Base-by-base conservation (phyloP, 2,797 vertebrate species). In the Lacerta agilis region DNA sequence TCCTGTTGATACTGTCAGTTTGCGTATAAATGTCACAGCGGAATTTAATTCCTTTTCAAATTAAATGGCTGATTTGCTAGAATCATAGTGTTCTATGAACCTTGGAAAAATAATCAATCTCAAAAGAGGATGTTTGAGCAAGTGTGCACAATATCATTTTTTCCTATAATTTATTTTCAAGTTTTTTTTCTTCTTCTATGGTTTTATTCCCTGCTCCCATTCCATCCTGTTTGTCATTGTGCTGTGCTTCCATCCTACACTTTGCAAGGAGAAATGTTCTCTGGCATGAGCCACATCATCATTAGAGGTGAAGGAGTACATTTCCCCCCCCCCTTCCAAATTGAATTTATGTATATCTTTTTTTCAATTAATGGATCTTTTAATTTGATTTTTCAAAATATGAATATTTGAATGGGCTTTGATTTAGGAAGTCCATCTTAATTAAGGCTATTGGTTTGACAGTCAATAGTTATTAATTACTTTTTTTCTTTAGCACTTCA, bases 41-140 rank as follows among this genome's bases (percentile, higher is more conserved):
- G 71, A 67, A 82, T 82, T 89, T 76, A 86, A 86, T 82, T 77
- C 43, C 18, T 81, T 82, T 86, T 86, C 66, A 58, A 38, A 82
- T 77, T 89, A 89, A 77, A 85, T 89, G 87, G 58, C 41, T n/a
- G 61, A 38, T 81, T 83, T 81, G 78, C 20, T 75, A 89, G 55
- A 89, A 81, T 85, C 71, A 4, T 79, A 85, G 20, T 87, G 25
- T 83, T 89, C 81, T 71, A 80, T 87, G 81, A 85, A 69, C 7
- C 61, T 20, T 88, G 67, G 71, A 83, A 66, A 73, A 8, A 41
- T 58, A 41, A 86, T 76, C 61, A 23, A 80, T 79, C 45, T 76
- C 23, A 41, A 58, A 89, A 88, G 79, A 75, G 61, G 71, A 25
- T 4, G 33, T 38, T 84, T 7, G n/a, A 86, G 87, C 64, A 87